Evolutionary conservation across 2,113 vertebrate genomes (phyloP).

Genomic region (Narcine bancroftii): DNA sequence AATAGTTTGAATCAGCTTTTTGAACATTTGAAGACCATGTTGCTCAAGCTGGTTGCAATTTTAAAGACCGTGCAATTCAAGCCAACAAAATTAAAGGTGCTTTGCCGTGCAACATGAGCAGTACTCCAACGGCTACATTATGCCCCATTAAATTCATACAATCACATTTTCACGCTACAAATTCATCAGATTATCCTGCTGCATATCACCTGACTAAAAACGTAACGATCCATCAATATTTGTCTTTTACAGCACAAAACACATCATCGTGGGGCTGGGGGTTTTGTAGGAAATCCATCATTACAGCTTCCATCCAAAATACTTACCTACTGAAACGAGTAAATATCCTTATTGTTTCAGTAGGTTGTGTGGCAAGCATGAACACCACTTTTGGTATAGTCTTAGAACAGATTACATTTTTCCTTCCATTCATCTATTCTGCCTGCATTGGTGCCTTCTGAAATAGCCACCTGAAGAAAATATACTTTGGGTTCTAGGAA

Average conservation of each 20-base stretch:
- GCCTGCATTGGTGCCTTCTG: background rate
- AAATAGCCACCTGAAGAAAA: background rate
- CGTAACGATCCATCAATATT: background rate
- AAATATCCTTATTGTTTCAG: background rate
- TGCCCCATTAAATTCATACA: background rate
- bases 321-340: background rate
- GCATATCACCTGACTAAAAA: background rate
- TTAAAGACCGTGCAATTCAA: background rate
- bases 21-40: background rate
- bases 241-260: background rate
- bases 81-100: background rate
- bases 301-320: background rate
- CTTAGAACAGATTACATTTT: background rate
- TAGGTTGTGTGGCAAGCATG: background rate
- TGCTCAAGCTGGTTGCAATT: background rate
- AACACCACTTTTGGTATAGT: background rate
- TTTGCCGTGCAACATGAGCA: background rate
- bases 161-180: background rate
- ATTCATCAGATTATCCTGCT: background rate
- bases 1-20: background rate
- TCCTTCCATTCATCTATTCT: background rate
- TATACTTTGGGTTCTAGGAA: background rate
- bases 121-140: background rate
- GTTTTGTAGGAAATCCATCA: no score
- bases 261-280: background rate